A percentile compares a stretch with the other conserved stretches of the same genome.
These are phyloP conservation scores for Mesocentrotus franciscanus DNA, from an alignment of 53 echinoderm and acorn worm genomes.

Conservation along the genomic window DNA sequence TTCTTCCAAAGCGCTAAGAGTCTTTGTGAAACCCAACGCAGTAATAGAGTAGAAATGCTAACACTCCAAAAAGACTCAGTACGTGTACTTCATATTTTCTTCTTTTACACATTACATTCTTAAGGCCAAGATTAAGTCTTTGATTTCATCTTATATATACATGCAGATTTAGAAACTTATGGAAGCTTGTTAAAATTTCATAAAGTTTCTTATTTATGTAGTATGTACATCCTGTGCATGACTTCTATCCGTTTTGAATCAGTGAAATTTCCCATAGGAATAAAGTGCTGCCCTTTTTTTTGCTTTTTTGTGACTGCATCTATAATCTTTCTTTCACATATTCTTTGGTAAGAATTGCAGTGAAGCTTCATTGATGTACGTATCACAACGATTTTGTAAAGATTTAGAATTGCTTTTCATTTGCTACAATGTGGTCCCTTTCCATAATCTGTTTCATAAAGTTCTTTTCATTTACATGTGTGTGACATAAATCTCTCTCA, in stretches of 20 bases:
- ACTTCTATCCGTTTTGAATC: too few species aligned
- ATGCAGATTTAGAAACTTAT: background rate
- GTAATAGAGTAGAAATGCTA: constrained; percentile 11
- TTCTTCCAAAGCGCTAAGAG: background rate
- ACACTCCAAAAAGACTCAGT: background rate
- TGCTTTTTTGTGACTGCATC: too few species aligned
- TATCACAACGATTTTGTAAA: background rate
- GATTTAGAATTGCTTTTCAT: background rate
- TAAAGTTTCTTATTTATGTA: too few species aligned
- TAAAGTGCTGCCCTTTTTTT: too few species aligned
- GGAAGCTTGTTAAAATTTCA: too few species aligned
- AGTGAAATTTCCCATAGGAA: too few species aligned
- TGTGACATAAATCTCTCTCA: background rate
- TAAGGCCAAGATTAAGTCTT: background rate
- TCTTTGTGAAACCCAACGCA: constrained; percentile 13
- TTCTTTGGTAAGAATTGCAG: too few species aligned
- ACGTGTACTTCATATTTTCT: background rate
- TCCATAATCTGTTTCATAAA: background rate
- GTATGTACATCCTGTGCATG: too few species aligned
- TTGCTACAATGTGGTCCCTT: background rate
- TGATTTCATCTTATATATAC: background rate
- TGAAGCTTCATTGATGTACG: too few species aligned
- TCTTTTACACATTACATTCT: background rate
- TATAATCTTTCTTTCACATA: background rate
- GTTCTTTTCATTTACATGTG: background rate